phyloP scores from a whole-genome alignment of 2,797 vertebrate genomes.

The Anguilla pacifica region DNA sequence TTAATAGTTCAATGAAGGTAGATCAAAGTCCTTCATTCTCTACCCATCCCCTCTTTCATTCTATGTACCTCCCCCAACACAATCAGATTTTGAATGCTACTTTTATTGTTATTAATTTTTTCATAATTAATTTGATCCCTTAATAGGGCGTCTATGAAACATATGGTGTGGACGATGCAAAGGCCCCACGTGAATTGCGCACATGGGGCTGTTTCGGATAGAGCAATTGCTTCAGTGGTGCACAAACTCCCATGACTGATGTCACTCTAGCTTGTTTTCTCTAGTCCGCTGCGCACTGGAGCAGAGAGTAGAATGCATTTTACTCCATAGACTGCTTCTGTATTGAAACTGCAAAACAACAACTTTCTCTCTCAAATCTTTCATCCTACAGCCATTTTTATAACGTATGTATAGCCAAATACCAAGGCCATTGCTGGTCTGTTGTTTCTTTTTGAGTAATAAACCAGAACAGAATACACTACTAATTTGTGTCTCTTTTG shows the following conservation, averaged over 20 bases:
- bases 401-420: conserved; percentile 54
- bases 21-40: background rate
- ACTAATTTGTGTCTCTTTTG: conserved; percentile 50
- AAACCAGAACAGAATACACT: conserved; percentile 50
- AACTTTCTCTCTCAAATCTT: background rate
- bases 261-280: conserved; percentile 26
- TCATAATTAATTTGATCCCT: conserved; percentile 21
- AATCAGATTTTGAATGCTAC: background rate
- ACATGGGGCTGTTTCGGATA: background rate
- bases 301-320: background rate
- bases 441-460: conserved; percentile 56
- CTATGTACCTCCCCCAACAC: background rate
- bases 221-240: conserved; percentile 10
- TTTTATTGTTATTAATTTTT: conserved; percentile 1
- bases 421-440: conserved; percentile 53
- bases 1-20: background rate
- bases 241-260: conserved; percentile 20
- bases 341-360: background rate
- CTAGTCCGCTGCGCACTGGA: background rate
- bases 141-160: conserved; percentile 4
- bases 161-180: conserved; percentile 21
- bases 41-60: background rate
- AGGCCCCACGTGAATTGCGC: conserved; percentile 20
- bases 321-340: background rate
- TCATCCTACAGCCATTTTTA: background rate